Base-by-base conservation (phyloP, 1,140 invertebrate genomes). In the Zaprionus nigranus region DNA sequence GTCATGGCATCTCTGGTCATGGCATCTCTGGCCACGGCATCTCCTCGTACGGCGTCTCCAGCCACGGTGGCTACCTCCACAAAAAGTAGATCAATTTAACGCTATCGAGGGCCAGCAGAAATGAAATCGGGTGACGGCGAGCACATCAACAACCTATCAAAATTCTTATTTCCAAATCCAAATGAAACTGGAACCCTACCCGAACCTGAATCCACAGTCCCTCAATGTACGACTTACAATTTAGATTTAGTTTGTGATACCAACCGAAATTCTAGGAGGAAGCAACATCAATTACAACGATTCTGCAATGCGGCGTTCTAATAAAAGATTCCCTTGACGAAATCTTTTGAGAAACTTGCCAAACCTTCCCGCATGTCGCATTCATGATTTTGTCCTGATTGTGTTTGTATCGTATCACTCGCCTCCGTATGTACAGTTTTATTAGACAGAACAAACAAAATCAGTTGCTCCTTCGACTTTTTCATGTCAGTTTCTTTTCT, bases 211-310 rank as follows among this genome's bases (percentile, higher is more conserved):
- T 12, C 72, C 53, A 12, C 46, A 73, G 20, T 51, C 72, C 82
- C 73, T 73, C 73, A 83, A 79, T 71, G 71, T 90, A 90, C 86
- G 85, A 90, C 85, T 90, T 90, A 90, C 78, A 90, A 84, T 82
- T 90, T 90, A 90, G 85, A 90, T 90, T 90, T 90, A 90, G 86
- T 86, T 90, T 90, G 85, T 90, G 85, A 90, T 90, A 90, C 86
- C 82, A 85, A 82, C 86, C 82, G 86, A 82, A 90, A 90, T 90
- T 90, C 62, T 63, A 58, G 73, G 67, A 74, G 83, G 66, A 69
- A 70, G 72, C 66, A 66, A 64, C 59, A 61, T 34, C 68, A 71
- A 71, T 67, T 36, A 67, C 28, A 73, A 60, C 63, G 46, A 51
- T 58, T 15, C 51, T 26, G 15, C 46, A 71, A 62, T 77, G 75